phyloP scores from a whole-genome alignment of 2,113 vertebrate species.

The Arvicanthis niloticus region DNA sequence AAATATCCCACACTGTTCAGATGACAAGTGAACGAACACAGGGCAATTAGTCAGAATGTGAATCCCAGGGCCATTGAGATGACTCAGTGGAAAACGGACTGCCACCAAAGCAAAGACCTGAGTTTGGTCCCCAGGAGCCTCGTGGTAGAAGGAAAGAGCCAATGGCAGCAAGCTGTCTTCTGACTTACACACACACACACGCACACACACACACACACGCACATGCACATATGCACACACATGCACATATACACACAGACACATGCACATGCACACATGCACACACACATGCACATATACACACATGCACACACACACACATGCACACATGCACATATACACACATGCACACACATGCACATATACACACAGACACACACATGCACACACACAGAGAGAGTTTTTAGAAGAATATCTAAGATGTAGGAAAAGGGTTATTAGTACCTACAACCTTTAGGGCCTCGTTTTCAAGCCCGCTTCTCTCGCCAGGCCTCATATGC shows the following conservation, averaged over 20 bases:
- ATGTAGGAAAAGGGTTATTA: background rate
- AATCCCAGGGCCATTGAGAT: background rate
- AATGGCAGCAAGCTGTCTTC: background rate
- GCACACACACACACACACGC: background rate
- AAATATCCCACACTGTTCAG: background rate
- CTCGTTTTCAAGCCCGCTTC: background rate
- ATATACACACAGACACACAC: background rate
- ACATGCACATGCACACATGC: background rate
- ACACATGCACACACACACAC: background rate
- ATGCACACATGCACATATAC: background rate
- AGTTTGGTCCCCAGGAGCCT: background rate
- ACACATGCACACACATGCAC: no score
- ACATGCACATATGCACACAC: background rate
- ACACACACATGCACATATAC: background rate
- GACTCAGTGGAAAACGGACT: background rate
- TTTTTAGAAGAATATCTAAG: background rate
- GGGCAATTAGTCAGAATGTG: background rate
- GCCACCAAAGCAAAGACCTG: background rate
- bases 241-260: background rate
- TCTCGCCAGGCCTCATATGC: background rate
- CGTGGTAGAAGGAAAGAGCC: background rate
- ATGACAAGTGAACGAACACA: conserved; percentile 3
- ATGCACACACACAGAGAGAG: background rate
- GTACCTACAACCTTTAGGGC: background rate
- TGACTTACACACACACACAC: background rate